phyloP scores from a whole-genome alignment of 2,797 vertebrate genomes.

The Ambastaia sidthimunki region DNA sequence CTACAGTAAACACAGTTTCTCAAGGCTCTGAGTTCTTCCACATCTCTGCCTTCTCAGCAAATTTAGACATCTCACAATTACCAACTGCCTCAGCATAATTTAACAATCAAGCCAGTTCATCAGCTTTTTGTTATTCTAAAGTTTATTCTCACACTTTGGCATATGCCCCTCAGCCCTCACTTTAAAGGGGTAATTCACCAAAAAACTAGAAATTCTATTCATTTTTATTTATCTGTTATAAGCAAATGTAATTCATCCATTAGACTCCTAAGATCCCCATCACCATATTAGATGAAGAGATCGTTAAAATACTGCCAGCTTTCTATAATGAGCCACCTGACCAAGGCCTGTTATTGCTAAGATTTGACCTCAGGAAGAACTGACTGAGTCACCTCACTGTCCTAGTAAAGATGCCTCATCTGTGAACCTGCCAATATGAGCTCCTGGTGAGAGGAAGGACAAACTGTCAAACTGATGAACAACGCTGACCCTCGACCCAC shows the following conservation, averaged over 20 bases:
- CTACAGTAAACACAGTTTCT: slow-evolving; percentile 8
- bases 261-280: background rate
- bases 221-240: background rate
- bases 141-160: background rate
- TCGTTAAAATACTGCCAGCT: background rate
- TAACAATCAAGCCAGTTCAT: slow-evolving; percentile 6
- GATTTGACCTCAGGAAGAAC: background rate
- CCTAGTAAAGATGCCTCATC: slow-evolving; percentile 12
- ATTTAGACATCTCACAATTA: background rate
- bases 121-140: background rate
- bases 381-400: background rate
- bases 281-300: background rate
- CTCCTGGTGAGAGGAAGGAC: slow-evolving; percentile 29
- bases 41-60: background rate
- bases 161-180: background rate
- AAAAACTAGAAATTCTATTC: background rate
- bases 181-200: background rate
- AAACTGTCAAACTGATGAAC: slow-evolving; percentile 34
- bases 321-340: background rate
- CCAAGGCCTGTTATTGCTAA: background rate
- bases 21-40: background rate
- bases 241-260: background rate
- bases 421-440: slow-evolving; percentile 30
- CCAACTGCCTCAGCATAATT: background rate
- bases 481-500: slow-evolving; percentile 26